Percentiles rank a stretch among this genome's conserved stretches.
These are phyloP conservation scores for Spheniscus humboldti DNA, from an alignment of 2,797 vertebrate species.

Conservation along the genomic window DNA sequence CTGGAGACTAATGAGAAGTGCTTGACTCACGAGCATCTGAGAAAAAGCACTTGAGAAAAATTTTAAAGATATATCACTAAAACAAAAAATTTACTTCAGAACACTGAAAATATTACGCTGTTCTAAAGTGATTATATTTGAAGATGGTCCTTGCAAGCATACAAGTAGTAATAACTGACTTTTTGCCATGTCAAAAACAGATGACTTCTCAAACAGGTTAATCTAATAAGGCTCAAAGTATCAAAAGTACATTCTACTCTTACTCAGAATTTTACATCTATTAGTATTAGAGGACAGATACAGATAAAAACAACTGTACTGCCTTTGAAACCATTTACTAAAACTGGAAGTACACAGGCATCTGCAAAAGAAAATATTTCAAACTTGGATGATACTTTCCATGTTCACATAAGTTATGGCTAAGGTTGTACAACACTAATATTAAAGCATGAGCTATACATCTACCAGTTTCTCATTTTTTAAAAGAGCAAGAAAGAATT, in stretches of 20 bases:
- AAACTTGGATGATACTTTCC: background rate
- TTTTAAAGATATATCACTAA: too few relatives aligned
- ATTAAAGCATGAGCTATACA: background rate
- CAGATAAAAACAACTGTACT: background rate
- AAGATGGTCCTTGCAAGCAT: background rate
- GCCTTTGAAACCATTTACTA: background rate
- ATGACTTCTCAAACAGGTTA: background rate
- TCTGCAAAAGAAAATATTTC: background rate
- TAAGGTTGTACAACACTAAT: background rate
- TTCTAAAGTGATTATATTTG: background rate
- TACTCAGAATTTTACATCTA: background rate
- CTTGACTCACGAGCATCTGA: background rate
- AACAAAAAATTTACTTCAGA: background rate
- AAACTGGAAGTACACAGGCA: background rate
- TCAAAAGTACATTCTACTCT: background rate
- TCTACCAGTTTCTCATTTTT: background rate
- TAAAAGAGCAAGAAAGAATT: background rate
- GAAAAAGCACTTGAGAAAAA: background rate
- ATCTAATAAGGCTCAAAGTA: background rate
- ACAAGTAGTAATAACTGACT: background rate
- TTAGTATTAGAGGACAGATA: background rate
- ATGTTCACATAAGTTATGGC: accelerated
- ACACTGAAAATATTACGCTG: background rate
- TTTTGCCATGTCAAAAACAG: background rate
- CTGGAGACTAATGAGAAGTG: background rate